These are phyloP conservation scores for Drosophila chauvacae DNA, from an alignment of 1,140 invertebrate species.

Conservation along the genomic window DNA sequence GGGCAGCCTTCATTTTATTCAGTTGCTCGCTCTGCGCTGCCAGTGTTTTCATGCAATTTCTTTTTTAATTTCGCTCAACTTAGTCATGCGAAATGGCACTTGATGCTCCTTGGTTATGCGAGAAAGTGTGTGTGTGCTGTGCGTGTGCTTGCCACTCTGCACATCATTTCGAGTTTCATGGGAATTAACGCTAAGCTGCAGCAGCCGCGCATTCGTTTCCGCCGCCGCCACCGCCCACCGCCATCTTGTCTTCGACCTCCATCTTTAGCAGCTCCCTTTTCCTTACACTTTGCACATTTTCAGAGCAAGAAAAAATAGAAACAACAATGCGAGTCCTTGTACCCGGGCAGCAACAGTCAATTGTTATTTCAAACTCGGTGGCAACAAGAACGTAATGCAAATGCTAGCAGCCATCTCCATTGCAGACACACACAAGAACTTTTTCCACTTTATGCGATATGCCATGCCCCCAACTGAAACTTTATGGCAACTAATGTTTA, in stretches of 20 bases:
- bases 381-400: conserved; percentile 71
- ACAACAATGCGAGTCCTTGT: conserved; percentile 9
- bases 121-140: conserved; percentile 16
- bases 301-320: conserved; percentile 14
- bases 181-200: conserved; percentile 77
- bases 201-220: conserved; percentile 31
- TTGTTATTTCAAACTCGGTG: conserved; percentile 59
- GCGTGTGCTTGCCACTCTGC: conserved; percentile 35
- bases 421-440: conserved; percentile 19
- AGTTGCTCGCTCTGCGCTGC: conserved; percentile 18
- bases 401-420: conserved; percentile 30
- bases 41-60: conserved; percentile 65
- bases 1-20: conserved; percentile 51
- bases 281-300: conserved; percentile 27
- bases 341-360: conserved; percentile 45
- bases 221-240: background rate
- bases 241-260: conserved; percentile 5
- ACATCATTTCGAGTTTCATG: conserved; percentile 61
- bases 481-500: conserved; percentile 19
- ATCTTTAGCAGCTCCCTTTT: conserved; percentile 15
- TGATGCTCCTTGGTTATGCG: conserved; percentile 64
- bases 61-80: conserved; percentile 75
- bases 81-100: conserved; percentile 79
- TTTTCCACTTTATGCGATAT: conserved; percentile 32
- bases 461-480: conserved; percentile 23